phyloP scores from a whole-genome alignment of 2,888 invertebrate species.

The Lithophane leautieri region DNA sequence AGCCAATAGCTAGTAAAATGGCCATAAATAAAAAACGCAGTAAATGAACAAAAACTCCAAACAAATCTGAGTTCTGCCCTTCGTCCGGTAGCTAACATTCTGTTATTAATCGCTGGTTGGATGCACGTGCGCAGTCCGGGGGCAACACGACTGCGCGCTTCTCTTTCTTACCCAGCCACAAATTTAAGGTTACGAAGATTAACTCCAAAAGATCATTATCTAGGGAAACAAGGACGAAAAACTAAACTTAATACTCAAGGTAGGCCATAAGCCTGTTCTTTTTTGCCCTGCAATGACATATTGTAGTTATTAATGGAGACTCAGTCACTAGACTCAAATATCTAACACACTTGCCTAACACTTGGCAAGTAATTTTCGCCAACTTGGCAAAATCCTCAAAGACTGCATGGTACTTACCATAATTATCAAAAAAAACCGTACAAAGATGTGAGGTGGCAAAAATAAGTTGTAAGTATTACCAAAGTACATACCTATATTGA shows the following conservation, averaged over 20 bases:
- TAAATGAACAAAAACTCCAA: constrained; percentile 2
- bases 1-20: not conserved
- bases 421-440: not conserved
- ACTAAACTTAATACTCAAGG: not conserved
- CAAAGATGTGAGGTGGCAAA: not conserved
- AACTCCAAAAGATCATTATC: not conserved
- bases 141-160: constrained; percentile 20
- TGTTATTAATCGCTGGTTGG: constrained; percentile 47
- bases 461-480: not conserved
- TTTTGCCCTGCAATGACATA: not conserved
- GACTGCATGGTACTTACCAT: not conserved
- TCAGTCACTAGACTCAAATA: not conserved
- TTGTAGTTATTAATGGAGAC: not conserved
- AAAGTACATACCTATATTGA: not conserved
- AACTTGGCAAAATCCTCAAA: not conserved
- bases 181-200: not conserved
- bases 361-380: not conserved
- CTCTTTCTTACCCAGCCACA: constrained; percentile 29
- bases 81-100: constrained; percentile 44
- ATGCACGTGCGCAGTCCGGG: constrained; percentile 31
- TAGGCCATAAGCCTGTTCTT: not conserved
- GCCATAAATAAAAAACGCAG: not conserved
- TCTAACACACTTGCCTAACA: not conserved
- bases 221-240: not conserved
- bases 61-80: constrained; percentile 27